These are phyloP conservation scores for Agelaius phoeniceus DNA, from an alignment of 2,113 vertebrate species.

Conservation along the genomic window DNA sequence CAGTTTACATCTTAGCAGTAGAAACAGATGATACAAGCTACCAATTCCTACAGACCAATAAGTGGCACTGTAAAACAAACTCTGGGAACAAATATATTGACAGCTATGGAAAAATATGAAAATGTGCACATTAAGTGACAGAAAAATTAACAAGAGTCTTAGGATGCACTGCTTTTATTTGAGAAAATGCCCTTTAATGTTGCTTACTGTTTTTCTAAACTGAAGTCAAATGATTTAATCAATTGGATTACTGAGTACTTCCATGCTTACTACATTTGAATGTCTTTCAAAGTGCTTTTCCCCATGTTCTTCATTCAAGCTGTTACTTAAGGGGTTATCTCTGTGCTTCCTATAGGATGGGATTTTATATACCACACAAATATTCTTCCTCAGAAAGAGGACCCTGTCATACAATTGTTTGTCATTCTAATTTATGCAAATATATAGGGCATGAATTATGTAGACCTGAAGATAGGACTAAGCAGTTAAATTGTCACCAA, in stretches of 20 bases:
- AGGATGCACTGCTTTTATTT: neutral
- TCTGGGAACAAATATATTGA: neutral
- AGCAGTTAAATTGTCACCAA: neutral
- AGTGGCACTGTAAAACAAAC: neutral
- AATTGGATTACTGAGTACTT: neutral
- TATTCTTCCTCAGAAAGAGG: neutral
- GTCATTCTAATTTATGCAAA: neutral
- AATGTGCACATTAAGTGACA: neutral
- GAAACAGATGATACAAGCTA: neutral
- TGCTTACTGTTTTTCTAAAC: neutral
- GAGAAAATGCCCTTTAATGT: neutral
- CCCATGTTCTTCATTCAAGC: neutral
- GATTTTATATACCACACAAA: neutral
- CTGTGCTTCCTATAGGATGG: accelerated
- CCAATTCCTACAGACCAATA: neutral
- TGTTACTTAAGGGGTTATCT: neutral
- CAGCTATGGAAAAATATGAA: neutral
- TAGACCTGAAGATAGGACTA: neutral
- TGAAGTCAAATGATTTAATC: neutral
- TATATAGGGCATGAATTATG: neutral
- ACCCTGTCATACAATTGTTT: neutral
- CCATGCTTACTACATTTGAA: neutral
- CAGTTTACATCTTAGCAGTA: neutral
- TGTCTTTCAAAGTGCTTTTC: neutral
- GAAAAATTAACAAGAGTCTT: neutral